Percentiles rank a stretch among this genome's conserved stretches.
Evolutionary conservation across 2,888 invertebrate genomes (phyloP).

Genomic region (Byasa hedistus): DNA sequence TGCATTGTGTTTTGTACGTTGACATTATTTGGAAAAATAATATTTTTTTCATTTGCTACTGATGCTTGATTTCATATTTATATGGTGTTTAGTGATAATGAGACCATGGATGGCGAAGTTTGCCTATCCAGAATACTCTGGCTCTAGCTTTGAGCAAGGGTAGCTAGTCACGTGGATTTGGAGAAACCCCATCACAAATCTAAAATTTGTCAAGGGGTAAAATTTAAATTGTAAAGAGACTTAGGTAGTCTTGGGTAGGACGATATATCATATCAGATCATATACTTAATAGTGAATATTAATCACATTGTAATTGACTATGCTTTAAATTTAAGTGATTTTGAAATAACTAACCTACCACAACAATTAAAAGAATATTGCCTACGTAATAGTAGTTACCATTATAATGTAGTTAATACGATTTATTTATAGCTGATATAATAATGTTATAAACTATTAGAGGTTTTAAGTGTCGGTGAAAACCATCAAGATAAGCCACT

Average conservation of each 20-base stretch:
- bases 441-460: background rate
- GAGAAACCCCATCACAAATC: too few relatives aligned
- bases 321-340: background rate
- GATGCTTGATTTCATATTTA: too few relatives aligned
- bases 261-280: background rate
- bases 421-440: background rate
- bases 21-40: too few relatives aligned
- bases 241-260: background rate
- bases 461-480: background rate
- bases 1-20: too few relatives aligned
- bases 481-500: background rate
- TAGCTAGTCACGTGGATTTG: too few relatives aligned
- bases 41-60: too few relatives aligned
- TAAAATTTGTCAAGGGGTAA: too few relatives aligned
- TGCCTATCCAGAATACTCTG: too few relatives aligned
- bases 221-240: background rate
- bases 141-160: too few relatives aligned
- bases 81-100: too few relatives aligned
- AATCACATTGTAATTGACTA: background rate
- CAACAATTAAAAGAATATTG: background rate
- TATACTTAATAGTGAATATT: background rate
- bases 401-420: conserved; percentile 2
- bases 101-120: too few relatives aligned
- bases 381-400: background rate
- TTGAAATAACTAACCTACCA: background rate